These are phyloP conservation scores for Brachionus rotundiformis DNA, from an alignment of 1,140 invertebrate genomes.

Conservation along the genomic window DNA sequence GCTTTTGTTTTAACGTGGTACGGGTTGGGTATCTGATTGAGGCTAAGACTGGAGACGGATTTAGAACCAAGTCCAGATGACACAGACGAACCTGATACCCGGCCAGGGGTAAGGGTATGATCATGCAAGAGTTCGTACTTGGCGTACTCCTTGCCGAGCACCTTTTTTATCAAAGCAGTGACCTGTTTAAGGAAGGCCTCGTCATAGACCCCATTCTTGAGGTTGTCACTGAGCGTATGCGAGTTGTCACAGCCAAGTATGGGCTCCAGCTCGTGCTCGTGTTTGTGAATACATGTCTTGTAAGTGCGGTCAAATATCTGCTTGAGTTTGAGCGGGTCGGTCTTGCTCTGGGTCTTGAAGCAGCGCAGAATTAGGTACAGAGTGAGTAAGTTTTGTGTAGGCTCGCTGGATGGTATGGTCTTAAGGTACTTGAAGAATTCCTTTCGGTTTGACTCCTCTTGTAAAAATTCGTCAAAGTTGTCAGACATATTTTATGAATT, in stretches of 20 bases:
- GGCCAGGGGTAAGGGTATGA: too few species aligned
- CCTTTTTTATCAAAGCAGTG: neutral
- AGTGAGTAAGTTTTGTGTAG: neutral
- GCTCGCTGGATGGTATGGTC: neutral
- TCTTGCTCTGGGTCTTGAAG: conserved; percentile 6
- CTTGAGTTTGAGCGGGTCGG: neutral
- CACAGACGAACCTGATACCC: neutral
- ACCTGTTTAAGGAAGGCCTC: neutral
- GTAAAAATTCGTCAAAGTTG: neutral
- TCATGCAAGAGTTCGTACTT: neutral
- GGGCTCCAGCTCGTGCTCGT: neutral
- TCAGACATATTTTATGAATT: neutral
- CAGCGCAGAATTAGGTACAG: neutral
- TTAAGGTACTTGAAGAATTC: neutral
- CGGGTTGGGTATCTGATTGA: conserved; percentile 11
- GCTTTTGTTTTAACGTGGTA: conserved; percentile 16
- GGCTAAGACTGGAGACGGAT: neutral
- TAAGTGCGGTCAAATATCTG: neutral
- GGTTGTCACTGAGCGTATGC: neutral
- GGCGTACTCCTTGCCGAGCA: neutral
- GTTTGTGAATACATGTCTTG: neutral
- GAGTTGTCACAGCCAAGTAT: neutral
- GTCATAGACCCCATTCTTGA: neutral
- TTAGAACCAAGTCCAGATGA: neutral
- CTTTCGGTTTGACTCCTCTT: neutral